A percentile compares a stretch with the other conserved stretches of the same genome.
Conservation (phyloP, 2,888 invertebrate species). For the Lomographa bimaculata region DNA sequence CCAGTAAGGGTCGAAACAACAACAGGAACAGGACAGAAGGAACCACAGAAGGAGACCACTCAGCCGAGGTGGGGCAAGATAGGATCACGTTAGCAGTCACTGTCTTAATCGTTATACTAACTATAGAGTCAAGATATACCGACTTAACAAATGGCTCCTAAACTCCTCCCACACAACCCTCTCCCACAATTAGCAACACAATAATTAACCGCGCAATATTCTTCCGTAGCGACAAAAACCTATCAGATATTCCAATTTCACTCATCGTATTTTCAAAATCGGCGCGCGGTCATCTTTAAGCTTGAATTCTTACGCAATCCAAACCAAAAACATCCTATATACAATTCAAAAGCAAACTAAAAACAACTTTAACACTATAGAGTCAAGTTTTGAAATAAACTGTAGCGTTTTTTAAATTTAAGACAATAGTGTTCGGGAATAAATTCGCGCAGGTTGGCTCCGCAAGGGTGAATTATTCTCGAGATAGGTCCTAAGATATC, state of each 20-base stretch:
- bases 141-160: not conserved
- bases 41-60: too few relatives aligned
- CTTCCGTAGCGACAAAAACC: conserved; percentile 63
- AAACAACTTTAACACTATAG: conserved; percentile 12
- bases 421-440: too few relatives aligned
- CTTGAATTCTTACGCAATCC: conserved; percentile 33
- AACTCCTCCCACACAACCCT: conserved; percentile 14
- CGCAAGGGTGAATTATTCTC: conserved; percentile 64
- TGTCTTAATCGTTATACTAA: too few relatives aligned
- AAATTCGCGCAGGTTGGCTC: conserved; percentile 41
- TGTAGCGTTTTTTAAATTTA: too few relatives aligned
- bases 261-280: conserved; percentile 80
- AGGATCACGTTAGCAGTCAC: too few relatives aligned
- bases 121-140: too few relatives aligned
- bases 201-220: conserved; percentile 72
- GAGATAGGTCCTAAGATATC: conserved; percentile 74
- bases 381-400: conserved; percentile 12
- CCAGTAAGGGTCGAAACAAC: too few relatives aligned
- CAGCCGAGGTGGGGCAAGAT: too few relatives aligned
- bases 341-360: conserved; percentile 3
- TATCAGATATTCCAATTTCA: conserved; percentile 67
- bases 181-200: conserved; percentile 67
- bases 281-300: conserved; percentile 53
- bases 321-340: conserved; percentile 18
- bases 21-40: too few relatives aligned